These are phyloP conservation scores for Pangasius macronema DNA, from an alignment of 2,797 vertebrate genomes.

Conservation along the genomic window DNA sequence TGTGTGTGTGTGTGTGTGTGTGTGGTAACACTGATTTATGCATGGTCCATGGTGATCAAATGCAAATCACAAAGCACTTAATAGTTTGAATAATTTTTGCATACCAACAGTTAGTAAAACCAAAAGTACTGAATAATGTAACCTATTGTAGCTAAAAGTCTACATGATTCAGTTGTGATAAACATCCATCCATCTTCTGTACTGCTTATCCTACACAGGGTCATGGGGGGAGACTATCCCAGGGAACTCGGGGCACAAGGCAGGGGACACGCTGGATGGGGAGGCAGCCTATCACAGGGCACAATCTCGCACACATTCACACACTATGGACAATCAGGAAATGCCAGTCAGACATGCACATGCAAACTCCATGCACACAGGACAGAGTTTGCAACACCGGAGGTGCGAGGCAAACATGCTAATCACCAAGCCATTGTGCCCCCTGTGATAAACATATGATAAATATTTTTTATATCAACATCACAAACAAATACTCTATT, in stretches of 20 bases:
- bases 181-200: not conserved
- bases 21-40: not conserved
- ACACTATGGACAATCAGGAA: no score
- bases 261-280: no score
- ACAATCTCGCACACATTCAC: no score
- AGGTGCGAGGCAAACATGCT: no score
- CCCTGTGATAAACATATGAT: not conserved
- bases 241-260: no score
- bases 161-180: not conserved
- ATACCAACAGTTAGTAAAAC: conserved; percentile 18
- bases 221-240: no score
- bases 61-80: conserved; percentile 16
- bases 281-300: no score
- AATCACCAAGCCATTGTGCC: no score
- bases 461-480: not conserved
- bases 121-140: not conserved
- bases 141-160: not conserved
- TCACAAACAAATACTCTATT: not conserved
- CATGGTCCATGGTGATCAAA: not conserved
- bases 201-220: no score
- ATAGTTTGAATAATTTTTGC: conserved; percentile 30
- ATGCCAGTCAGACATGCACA: no score
- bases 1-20: conserved; percentile 6
- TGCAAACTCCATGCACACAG: no score
- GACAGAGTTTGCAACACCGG: no score